Evolutionary conservation across 2,888 invertebrate genomes (phyloP), one percentile per base, ranked within the genome.

Genomic region (Drosophila longiperda): DNA sequence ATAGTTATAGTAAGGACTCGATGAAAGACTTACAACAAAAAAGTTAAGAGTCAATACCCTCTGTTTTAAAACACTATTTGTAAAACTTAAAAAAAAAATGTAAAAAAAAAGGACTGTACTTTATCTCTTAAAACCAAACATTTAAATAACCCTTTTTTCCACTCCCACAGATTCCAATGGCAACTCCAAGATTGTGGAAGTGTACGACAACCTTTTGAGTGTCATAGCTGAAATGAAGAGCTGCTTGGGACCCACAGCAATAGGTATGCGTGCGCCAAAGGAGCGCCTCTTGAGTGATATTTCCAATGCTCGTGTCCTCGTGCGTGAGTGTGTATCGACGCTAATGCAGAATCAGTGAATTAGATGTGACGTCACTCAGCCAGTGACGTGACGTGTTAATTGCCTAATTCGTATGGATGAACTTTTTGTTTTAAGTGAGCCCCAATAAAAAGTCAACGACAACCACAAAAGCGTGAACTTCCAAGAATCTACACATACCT

Each of bases 271-370:
- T 45, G 58, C 70, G 0, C 80, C 90, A 6, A 89, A 82, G 71
- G 90, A 87, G 26, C 82, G 90, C 1, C 54, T 87, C 3, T 55
- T 83, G 45, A 75, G 78, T 32, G 82, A 89, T 17, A 89, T 87
- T 23, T 64, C 72, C 45, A 66, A 86, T 5, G 89, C 90, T n/a
- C 89, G 87, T 23, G 54, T 72, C 32, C 61, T 83, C 7, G 70
- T 90, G 36, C 69, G 75, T 17, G 82, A 88, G 45, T 86, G 90
- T 32, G 38, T 61, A 4, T 23, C 66, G n/a, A 32, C 76, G 50
- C 67, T 87, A 17, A 76, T 78, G 62, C 63, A 69, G 33, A 73
- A 80, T 57, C 40, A 66, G 9, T 32, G 48, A 53, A 29, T 29
- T 29, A 38, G 7, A 52, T 75, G 60, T 88, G 73, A 76, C 67